phyloP scores from a whole-genome alignment of 2,888 invertebrate genomes.

The Patella pellucida region DNA sequence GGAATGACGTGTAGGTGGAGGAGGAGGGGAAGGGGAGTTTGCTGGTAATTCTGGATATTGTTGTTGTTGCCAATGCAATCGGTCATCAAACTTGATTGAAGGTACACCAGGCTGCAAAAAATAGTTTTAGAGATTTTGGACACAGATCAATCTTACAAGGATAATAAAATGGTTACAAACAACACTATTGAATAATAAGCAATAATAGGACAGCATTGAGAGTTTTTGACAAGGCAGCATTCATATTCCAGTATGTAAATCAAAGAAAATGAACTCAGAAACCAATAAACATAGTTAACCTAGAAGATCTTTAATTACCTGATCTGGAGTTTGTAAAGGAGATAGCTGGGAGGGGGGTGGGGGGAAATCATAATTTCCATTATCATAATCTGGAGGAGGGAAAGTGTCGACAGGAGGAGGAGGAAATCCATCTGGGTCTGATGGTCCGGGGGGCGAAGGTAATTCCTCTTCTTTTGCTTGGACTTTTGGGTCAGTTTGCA shows the following conservation, averaged over 20 bases:
- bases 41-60: constrained; percentile 36
- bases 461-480: constrained; percentile 18
- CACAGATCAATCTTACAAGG: neutral
- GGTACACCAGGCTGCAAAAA: constrained; percentile 26
- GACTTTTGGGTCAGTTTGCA: constrained; percentile 36
- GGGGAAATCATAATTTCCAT: constrained; percentile 37
- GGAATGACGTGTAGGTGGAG: constrained; percentile 21
- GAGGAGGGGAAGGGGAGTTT: constrained; percentile 28
- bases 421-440: constrained; percentile 37
- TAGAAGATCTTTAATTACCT: constrained; percentile 17
- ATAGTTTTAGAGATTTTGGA: neutral
- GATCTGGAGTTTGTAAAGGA: constrained; percentile 15
- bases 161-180: neutral
- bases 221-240: neutral
- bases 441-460: constrained; percentile 33
- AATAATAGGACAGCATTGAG: constrained; percentile 12
- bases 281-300: no score
- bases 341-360: constrained; percentile 28
- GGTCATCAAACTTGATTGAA: constrained; percentile 25
- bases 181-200: neutral
- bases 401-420: constrained; percentile 33
- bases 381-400: constrained; percentile 38
- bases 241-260: no score
- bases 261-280: no score
- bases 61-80: constrained; percentile 44